These are phyloP conservation scores for Pseudachorutes palmiensis DNA, from an alignment of 1,140 invertebrate species.

Conservation along the genomic window DNA sequence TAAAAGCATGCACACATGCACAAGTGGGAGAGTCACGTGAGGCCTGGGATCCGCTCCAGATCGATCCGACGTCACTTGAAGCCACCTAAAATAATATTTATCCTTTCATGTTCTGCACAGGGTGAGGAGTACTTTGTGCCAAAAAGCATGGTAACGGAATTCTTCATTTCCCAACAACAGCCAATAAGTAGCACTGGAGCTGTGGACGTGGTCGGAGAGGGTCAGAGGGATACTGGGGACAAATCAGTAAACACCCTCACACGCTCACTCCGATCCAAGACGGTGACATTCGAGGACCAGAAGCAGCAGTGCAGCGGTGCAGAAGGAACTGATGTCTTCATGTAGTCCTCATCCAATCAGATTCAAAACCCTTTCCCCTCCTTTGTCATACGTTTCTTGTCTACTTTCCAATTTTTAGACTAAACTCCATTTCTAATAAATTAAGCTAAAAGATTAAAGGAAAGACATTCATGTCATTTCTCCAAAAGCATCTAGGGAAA, in stretches of 20 bases:
- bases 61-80: too few relatives aligned
- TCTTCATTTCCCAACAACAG: constrained; percentile 4
- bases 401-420: too few relatives aligned
- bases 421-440: too few relatives aligned
- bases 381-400: too few relatives aligned
- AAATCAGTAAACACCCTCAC: constrained; percentile 31
- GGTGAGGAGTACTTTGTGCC: constrained; percentile 38
- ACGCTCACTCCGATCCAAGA: constrained; percentile 30
- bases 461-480: too few relatives aligned
- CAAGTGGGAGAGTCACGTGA: too few relatives aligned
- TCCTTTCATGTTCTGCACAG: constrained; percentile 10
- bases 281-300: constrained; percentile 36
- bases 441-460: too few relatives aligned
- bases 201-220: constrained; percentile 20
- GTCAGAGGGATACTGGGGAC: constrained; percentile 21
- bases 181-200: neutral
- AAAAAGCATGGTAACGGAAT: constrained; percentile 37
- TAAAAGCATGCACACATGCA: neutral
- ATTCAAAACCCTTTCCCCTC: too few relatives aligned
- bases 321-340: constrained; percentile 35
- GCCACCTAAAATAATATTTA: neutral
- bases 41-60: too few relatives aligned
- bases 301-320: constrained; percentile 35
- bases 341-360: constrained; percentile 18
- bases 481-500: too few relatives aligned